Conservation (phyloP, 2,797 vertebrate species). For the Morelia viridis region DNA sequence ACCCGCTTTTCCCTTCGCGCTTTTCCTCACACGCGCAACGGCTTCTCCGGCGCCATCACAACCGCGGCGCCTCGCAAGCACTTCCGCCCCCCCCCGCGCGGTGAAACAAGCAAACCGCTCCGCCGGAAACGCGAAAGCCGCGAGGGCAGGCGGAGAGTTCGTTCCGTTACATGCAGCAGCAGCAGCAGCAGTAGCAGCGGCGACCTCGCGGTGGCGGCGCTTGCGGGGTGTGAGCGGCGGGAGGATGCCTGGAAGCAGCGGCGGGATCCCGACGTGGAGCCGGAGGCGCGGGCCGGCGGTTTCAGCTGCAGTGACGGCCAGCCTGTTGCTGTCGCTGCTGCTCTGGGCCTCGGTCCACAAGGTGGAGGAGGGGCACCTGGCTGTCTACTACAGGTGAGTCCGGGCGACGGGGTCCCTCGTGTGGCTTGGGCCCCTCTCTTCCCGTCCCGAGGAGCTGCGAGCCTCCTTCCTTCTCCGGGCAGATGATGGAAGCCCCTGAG, state of each 20-base stretch:
- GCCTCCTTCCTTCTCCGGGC: neutral
- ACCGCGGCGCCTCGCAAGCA: neutral
- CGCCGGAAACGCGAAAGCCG: neutral
- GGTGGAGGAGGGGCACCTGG: slow-evolving; percentile 27
- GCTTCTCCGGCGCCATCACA: slow-evolving; percentile 37
- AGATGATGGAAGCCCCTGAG: neutral
- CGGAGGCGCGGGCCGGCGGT: neutral
- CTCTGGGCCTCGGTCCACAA: slow-evolving; percentile 7
- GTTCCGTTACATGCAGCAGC: neutral
- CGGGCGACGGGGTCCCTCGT: neutral
- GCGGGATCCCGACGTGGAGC: neutral
- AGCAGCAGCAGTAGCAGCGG: no score
- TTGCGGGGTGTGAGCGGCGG: neutral
- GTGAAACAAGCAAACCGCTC: fast-evolving
- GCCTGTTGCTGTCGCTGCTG: neutral
- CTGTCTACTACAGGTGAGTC: slow-evolving; percentile 23
- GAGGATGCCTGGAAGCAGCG: neutral
- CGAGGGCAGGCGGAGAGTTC: neutral
- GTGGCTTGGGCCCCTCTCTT: neutral
- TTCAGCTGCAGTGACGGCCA: neutral
- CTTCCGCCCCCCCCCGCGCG: no score
- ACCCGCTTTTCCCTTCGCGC: fast-evolving
- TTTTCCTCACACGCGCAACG: slow-evolving; percentile 53
- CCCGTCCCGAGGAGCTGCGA: neutral
- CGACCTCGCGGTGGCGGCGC: neutral